Percentiles rank a stretch among this genome's conserved stretches.
These are phyloP conservation scores for Drosophila pandora DNA, from an alignment of 1,140 invertebrate genomes.

Conservation along the genomic window DNA sequence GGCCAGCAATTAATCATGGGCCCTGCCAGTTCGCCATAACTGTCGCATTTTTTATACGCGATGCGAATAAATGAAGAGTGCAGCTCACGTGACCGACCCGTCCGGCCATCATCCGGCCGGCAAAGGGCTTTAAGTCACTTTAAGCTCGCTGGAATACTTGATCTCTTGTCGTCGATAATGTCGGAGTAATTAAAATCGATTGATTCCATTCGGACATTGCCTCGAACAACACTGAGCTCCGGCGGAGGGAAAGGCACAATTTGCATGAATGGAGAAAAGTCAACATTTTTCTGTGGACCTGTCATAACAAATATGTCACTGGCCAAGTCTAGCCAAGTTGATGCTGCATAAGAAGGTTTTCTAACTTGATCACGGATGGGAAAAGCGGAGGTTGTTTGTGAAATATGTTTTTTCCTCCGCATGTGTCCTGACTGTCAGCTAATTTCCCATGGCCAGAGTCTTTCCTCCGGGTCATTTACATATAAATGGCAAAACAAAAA, in stretches of 20 bases:
- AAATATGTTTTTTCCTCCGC: conserved; percentile 62
- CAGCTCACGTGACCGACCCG: conserved; percentile 9
- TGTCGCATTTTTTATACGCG: conserved; percentile 19
- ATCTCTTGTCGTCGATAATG: conserved; percentile 55
- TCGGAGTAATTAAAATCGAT: conserved; percentile 65
- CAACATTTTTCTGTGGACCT: conserved; percentile 9
- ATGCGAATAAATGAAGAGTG: background rate
- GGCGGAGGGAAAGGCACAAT: conserved; percentile 2
- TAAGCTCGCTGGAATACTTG: conserved; percentile 50
- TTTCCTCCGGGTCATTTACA: conserved; percentile 60
- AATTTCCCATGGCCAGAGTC: conserved; percentile 29
- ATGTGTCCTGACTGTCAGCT: conserved; percentile 44
- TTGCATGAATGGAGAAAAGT: conserved; percentile 13
- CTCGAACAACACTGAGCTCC: background rate
- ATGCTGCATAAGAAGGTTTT: conserved; percentile 2
- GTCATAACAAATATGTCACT: conserved; percentile 40
- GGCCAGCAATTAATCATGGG: conserved; percentile 62
- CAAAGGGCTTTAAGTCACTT: conserved; percentile 28
- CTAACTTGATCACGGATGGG: conserved; percentile 16
- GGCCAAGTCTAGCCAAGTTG: background rate
- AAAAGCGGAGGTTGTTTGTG: conserved; percentile 16
- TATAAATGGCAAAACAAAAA: conserved; percentile 66
- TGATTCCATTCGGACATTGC: conserved; percentile 46
- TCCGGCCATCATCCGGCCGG: background rate
- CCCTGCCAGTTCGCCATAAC: conserved; percentile 28